Evolutionary conservation across 2,797 vertebrate species (phyloP), one percentile per base, ranked within the genome.

Genomic region (Lophius americanus): DNA sequence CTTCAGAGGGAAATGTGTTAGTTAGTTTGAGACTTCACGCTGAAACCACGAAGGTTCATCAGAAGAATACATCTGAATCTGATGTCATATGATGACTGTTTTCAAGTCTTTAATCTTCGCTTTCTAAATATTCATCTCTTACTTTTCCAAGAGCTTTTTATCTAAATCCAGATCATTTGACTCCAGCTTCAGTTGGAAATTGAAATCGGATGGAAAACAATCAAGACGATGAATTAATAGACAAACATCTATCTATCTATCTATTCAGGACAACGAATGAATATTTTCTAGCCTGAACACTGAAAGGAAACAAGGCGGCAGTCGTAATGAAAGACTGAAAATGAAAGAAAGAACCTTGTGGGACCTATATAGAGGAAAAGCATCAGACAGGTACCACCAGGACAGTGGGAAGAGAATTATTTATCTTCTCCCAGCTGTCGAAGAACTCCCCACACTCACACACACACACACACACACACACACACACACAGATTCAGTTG

Each of bases 321-420:
- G n/a, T 2, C 6, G 41, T 11, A 39, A 52, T 6, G 36, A 39
- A 49, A 14, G n/a, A 58, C 9, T 37, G 12, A 33, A 52, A 12
- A 55, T 41, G 14, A 36, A 51, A 55, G 32, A 4, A 12, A 64
- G 36, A n/a, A 58, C 43, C 14, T 64, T 47, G n/a, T 7, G 9
- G 52, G 55, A 64, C 54, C 54, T 46, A 49, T 64, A 52, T 4
- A 32, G 39, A 59, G 33, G 44, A 67, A 51, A 46, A 56, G 54
- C 54, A 57, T 6, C 33, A 70, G 83, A 56, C 80, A 70, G 56
- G 82, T 86, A 70, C 59, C 74, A 63, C 64, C 82, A 84, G 66
- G 84, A 81, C n/a, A 2, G 12, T 3, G 6, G 7, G 54, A 33
- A 60, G 23, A 39, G n/a, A 61, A 72, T 44, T 52, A 44, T 72